A percentile compares a stretch with the other conserved stretches of the same genome.
phyloP scores from a whole-genome alignment of 2,888 invertebrate species.

The Tetheella fluctuosa region DNA sequence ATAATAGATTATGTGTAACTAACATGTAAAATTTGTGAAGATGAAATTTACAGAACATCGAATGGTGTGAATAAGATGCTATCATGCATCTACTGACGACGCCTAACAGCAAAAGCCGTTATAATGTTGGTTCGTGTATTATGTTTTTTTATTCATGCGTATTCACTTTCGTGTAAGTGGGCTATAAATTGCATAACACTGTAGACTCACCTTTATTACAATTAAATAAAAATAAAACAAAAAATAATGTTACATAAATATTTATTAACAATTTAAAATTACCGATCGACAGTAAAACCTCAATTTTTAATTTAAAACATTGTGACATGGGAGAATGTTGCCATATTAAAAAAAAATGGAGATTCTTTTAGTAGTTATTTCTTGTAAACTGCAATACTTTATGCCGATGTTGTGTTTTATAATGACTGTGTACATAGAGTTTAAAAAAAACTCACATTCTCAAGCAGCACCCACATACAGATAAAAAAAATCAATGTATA shows the following conservation, averaged over 20 bases:
- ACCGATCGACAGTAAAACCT: constrained; percentile 64
- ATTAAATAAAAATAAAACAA: constrained; percentile 66
- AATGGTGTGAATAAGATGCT: constrained; percentile 48
- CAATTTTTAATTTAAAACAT: constrained; percentile 57
- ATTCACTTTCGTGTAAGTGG: constrained; percentile 38
- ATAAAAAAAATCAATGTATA: constrained; percentile 65
- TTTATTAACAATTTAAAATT: constrained; percentile 80
- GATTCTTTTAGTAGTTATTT: constrained; percentile 63
- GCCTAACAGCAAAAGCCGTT: constrained; percentile 71
- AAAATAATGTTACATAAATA: constrained; percentile 78
- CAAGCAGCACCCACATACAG: constrained; percentile 71
- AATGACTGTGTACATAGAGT: constrained; percentile 49
- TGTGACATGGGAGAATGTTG: constrained; percentile 57
- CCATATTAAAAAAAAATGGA: constrained; percentile 48
- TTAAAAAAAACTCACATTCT: constrained; percentile 57
- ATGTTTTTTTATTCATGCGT: constrained; percentile 28
- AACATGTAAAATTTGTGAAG: constrained; percentile 34
- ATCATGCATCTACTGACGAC: constrained; percentile 62
- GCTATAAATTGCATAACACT: constrained; percentile 82
- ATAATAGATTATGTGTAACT: constrained; percentile 20
- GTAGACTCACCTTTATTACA: constrained; percentile 65
- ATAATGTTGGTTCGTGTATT: constrained; percentile 32
- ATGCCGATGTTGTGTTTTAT: constrained; percentile 33
- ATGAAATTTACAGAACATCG: constrained; percentile 45
- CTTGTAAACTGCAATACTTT: constrained; percentile 23